phyloP scores from a whole-genome alignment of 2,797 vertebrate genomes.

The Cottoperca gobio region DNA sequence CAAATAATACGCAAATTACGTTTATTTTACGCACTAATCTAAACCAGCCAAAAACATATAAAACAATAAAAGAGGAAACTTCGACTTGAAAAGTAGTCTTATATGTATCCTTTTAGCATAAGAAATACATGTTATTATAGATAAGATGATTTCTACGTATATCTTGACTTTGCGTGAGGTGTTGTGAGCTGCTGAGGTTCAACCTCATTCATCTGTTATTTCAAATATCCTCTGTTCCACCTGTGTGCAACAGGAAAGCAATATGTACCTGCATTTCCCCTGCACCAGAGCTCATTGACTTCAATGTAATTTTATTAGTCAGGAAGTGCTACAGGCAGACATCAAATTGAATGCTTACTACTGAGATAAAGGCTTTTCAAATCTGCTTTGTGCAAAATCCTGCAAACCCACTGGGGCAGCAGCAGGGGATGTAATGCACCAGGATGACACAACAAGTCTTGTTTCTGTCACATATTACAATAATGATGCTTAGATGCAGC shows the following conservation, averaged over 20 bases:
- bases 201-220: conserved; percentile 13
- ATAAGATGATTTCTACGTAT: neutral
- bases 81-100: fast-evolving
- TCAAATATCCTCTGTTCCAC: conserved; percentile 17
- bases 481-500: conserved; percentile 5
- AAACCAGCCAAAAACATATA: neutral
- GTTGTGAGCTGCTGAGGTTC: neutral
- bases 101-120: neutral
- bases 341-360: conserved; percentile 67
- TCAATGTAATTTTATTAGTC: conserved; percentile 65
- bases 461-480: conserved; percentile 38
- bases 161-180: neutral
- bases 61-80: neutral
- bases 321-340: conserved; percentile 70
- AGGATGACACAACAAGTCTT: conserved; percentile 40
- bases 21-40: conserved; percentile 55
- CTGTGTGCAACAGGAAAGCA: conserved; percentile 33
- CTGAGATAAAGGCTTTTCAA: conserved; percentile 67
- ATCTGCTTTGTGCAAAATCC: conserved; percentile 58
- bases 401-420: conserved; percentile 33
- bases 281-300: conserved; percentile 55
- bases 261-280: conserved; percentile 38
- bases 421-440: conserved; percentile 55
- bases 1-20: conserved; percentile 36
- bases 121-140: neutral